Conservation (phyloP, 2,888 invertebrate species). For the Chorisops tibialis region DNA sequence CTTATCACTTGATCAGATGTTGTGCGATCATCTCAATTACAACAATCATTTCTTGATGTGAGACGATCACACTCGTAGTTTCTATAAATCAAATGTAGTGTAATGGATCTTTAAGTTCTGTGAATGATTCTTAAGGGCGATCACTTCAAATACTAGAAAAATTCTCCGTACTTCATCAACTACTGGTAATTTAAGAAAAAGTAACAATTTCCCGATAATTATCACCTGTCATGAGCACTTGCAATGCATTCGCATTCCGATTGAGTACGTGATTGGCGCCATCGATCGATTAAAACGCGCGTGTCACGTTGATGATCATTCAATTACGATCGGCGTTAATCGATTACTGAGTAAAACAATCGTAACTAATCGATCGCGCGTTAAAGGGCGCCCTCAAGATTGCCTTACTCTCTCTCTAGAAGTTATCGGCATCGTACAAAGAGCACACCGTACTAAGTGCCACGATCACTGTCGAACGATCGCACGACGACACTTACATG, state of each 20-base stretch:
- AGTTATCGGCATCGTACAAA: neutral
- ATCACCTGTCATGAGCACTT: slow-evolving; percentile 11
- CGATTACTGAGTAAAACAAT: slow-evolving; percentile 29
- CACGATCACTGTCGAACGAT: neutral
- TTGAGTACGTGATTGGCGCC: slow-evolving; percentile 18
- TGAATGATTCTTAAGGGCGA: too few species aligned
- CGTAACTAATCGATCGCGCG: slow-evolving; percentile 13
- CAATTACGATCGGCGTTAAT: slow-evolving; percentile 20
- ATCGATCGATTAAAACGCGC: slow-evolving; percentile 11
- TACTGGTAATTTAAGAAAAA: too few species aligned
- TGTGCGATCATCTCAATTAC: too few species aligned
- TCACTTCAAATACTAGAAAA: too few species aligned
- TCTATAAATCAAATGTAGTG: too few species aligned
- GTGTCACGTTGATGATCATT: slow-evolving; percentile 12
- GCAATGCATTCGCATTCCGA: slow-evolving; percentile 11
- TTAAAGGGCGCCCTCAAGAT: too few species aligned
- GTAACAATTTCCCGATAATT: slow-evolving; percentile 4
- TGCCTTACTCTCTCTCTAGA: neutral
- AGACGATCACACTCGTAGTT: too few species aligned
- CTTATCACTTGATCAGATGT: too few species aligned
- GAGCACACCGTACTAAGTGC: neutral
- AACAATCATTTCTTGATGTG: too few species aligned
- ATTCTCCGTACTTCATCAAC: too few species aligned
- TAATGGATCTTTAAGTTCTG: too few species aligned
- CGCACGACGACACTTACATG: neutral